These are phyloP conservation scores for Callyntrura sp. DNA, from an alignment of 2,888 invertebrate genomes.

Conservation along the genomic window DNA sequence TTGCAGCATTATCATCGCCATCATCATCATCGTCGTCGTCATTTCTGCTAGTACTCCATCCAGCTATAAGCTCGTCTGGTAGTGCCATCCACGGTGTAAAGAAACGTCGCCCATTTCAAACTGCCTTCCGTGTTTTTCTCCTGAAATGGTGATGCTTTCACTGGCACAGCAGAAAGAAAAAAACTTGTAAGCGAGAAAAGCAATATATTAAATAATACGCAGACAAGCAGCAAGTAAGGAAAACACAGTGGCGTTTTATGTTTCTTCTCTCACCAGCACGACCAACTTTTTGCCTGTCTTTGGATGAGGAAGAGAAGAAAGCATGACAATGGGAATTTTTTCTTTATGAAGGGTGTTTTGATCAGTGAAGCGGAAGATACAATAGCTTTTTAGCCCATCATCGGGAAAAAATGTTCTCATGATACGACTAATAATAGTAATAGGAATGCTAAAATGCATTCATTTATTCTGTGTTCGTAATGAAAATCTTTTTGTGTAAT, in stretches of 20 bases:
- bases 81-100: constrained; percentile 70
- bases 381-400: constrained; percentile 62
- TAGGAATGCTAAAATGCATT: not conserved
- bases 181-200: constrained; percentile 40
- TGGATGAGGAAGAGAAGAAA: not conserved
- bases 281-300: not conserved
- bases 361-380: constrained; percentile 66
- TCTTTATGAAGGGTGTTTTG: constrained; percentile 63
- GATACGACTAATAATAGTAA: constrained; percentile 24
- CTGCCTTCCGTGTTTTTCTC: constrained; percentile 29
- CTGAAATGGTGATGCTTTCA: constrained; percentile 59
- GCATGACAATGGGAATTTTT: constrained; percentile 64
- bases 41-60: too few relatives aligned
- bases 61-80: constrained; percentile 58
- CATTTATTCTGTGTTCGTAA: constrained; percentile 52
- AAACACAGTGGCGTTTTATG: not conserved
- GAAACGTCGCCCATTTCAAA: constrained; percentile 52
- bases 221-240: constrained; percentile 23
- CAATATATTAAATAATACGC: constrained; percentile 44
- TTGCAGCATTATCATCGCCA: not conserved
- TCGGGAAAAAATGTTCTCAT: constrained; percentile 17
- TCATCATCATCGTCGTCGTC: constrained; percentile 22
- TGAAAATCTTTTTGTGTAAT: constrained; percentile 47
- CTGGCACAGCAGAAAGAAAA: constrained; percentile 37
- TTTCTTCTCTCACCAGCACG: not conserved